Conservation (phyloP, 2,113 vertebrate genomes). For the Coreoperca whiteheadi region DNA sequence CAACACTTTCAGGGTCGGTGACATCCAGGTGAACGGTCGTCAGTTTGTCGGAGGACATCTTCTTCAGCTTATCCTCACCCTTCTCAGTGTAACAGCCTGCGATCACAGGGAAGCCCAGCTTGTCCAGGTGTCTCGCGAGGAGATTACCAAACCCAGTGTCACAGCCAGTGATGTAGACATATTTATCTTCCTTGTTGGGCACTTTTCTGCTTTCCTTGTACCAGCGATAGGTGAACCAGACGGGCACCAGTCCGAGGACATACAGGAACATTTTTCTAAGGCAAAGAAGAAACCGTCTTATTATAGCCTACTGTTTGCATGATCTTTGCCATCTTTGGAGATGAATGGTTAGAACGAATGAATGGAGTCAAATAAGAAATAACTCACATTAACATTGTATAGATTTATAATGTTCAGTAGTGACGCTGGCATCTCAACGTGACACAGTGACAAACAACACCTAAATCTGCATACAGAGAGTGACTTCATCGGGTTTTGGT, state of each 20-base stretch:
- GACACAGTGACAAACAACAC: too few relatives aligned
- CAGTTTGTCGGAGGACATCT: slow-evolving; percentile 75
- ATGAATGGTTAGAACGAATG: too few relatives aligned
- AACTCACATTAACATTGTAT: not conserved
- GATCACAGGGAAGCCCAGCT: slow-evolving; percentile 82
- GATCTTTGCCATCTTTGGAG: not conserved
- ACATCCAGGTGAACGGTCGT: slow-evolving; percentile 87
- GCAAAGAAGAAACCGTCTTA: not conserved
- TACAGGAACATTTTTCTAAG: slow-evolving; percentile 74
- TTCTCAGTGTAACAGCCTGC: slow-evolving; percentile 84
- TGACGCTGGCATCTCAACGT: too few relatives aligned
- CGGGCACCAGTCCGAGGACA: slow-evolving; percentile 53
- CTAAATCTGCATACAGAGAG: too few relatives aligned
- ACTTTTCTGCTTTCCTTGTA: slow-evolving; percentile 71
- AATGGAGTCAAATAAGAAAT: not conserved
- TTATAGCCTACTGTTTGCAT: not conserved
- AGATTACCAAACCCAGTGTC: slow-evolving; percentile 82
- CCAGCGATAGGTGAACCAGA: slow-evolving; percentile 76
- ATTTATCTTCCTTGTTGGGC: slow-evolving; percentile 76
- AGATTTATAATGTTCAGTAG: not conserved
- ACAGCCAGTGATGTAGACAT: slow-evolving; percentile 81
- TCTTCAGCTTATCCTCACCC: slow-evolving; percentile 79
- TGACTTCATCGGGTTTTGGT: too few relatives aligned
- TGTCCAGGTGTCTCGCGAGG: slow-evolving; percentile 83
- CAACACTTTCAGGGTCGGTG: slow-evolving; percentile 81